These are phyloP conservation scores for Cheilinus undulatus DNA, from an alignment of 2,113 vertebrate species.

Conservation along the genomic window DNA sequence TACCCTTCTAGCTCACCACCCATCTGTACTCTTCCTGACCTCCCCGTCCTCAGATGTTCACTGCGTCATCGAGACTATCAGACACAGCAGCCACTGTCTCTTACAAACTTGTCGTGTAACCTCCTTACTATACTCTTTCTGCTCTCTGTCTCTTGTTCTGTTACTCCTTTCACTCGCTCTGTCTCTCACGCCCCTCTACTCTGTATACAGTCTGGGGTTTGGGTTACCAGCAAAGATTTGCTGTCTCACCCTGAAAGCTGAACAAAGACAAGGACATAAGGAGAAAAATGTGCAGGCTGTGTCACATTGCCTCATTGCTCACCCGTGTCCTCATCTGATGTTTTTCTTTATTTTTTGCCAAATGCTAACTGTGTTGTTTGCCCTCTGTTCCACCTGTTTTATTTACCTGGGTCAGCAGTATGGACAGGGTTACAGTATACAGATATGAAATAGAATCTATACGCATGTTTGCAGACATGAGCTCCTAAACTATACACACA, in stretches of 20 bases:
- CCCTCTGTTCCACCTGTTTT: conserved; percentile 35
- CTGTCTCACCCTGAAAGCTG: conserved; percentile 54
- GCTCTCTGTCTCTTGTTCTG: conserved; percentile 24
- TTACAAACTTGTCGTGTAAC: conserved; percentile 38
- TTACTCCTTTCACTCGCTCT: conserved; percentile 18
- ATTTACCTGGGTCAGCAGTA: conserved; percentile 53
- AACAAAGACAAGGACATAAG: conserved; percentile 64
- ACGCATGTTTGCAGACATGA: conserved; percentile 33
- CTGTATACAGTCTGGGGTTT: conserved; percentile 55
- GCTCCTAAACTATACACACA: conserved; percentile 30
- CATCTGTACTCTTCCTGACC: conserved; percentile 5
- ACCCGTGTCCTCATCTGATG: conserved; percentile 42
- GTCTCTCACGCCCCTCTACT: background rate
- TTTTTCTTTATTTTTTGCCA: conserved; percentile 62
- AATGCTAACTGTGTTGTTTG: conserved; percentile 43
- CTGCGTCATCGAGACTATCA: conserved; percentile 31
- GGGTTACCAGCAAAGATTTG: conserved; percentile 47
- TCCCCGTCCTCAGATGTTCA: background rate
- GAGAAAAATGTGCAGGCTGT: conserved; percentile 56
- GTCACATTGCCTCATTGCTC: conserved; percentile 62
- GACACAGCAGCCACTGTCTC: conserved; percentile 41
- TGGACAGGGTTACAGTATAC: conserved; percentile 47
- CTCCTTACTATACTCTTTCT: background rate
- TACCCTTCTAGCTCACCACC: conserved; percentile 37
- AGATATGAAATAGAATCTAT: conserved; percentile 47